Conservation (phyloP, 2,113 vertebrate genomes). For the Condylura cristata region DNA sequence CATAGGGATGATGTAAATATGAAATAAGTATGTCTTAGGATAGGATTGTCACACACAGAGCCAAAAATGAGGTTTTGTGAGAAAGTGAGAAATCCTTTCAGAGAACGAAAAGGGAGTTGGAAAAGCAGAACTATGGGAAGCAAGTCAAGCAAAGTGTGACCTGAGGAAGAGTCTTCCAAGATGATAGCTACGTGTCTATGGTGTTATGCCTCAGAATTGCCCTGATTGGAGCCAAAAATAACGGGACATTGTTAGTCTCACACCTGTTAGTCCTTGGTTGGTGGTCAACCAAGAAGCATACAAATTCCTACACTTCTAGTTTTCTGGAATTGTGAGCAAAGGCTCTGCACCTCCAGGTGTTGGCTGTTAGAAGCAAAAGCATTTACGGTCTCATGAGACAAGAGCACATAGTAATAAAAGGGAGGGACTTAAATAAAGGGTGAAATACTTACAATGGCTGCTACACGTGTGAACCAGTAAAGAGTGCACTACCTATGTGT, state of each 20-base stretch:
- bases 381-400: not conserved
- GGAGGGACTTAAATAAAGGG: rapidly evolving
- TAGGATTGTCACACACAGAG: not conserved
- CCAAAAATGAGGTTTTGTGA: not conserved
- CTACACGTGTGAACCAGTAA: not conserved
- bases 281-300: not conserved
- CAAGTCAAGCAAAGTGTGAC: not conserved
- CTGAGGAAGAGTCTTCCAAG: not conserved
- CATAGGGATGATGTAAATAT: not conserved
- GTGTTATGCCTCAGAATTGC: not conserved
- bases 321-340: not conserved
- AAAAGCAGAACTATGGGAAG: not conserved
- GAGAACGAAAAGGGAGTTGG: not conserved
- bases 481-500: not conserved
- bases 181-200: not conserved
- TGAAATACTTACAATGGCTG: not conserved
- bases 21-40: not conserved
- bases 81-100: not conserved
- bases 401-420: not conserved
- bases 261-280: not conserved
- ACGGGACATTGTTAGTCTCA: not conserved
- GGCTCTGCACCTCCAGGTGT: not conserved
- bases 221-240: not conserved
- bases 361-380: not conserved
- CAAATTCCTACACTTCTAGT: not conserved